phyloP scores from a whole-genome alignment of 2,888 invertebrate species.

The Oxytorus armatus region DNA sequence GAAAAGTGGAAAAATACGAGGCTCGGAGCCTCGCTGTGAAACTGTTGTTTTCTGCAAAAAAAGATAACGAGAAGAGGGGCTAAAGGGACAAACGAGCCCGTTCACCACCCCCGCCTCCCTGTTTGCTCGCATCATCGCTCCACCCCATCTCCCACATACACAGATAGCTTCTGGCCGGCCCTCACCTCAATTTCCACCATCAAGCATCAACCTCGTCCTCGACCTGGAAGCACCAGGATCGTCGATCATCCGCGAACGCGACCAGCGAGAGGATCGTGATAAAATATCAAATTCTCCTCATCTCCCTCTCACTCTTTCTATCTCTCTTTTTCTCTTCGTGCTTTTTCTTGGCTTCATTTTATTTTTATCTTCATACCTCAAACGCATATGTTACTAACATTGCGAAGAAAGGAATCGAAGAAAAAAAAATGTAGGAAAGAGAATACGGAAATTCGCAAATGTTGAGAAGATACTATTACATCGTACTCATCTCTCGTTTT shows the following conservation, averaged over 20 bases:
- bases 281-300: background rate
- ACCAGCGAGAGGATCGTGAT: conserved; percentile 14
- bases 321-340: background rate
- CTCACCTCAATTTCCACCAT: conserved; percentile 55
- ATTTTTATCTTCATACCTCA: too few relatives aligned
- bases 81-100: conserved; percentile 9
- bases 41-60: background rate
- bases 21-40: background rate
- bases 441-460: too few relatives aligned
- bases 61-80: background rate
- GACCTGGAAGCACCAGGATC: conserved; percentile 34
- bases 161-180: conserved; percentile 20
- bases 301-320: background rate
- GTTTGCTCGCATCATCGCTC: conserved; percentile 31
- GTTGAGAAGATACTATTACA: too few relatives aligned
- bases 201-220: conserved; percentile 52
- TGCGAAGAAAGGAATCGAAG: too few relatives aligned
- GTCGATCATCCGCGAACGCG: conserved; percentile 39
- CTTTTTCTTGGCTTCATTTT: too few relatives aligned
- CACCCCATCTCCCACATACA: background rate
- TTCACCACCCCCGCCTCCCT: background rate
- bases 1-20: conserved; percentile 2
- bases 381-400: too few relatives aligned
- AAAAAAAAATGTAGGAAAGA: too few relatives aligned
- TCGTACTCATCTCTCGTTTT: too few relatives aligned